Percentiles rank a stretch among this genome's conserved stretches.
These are phyloP conservation scores for Agrochola macilenta DNA, from an alignment of 2,888 invertebrate genomes.

Conservation along the genomic window DNA sequence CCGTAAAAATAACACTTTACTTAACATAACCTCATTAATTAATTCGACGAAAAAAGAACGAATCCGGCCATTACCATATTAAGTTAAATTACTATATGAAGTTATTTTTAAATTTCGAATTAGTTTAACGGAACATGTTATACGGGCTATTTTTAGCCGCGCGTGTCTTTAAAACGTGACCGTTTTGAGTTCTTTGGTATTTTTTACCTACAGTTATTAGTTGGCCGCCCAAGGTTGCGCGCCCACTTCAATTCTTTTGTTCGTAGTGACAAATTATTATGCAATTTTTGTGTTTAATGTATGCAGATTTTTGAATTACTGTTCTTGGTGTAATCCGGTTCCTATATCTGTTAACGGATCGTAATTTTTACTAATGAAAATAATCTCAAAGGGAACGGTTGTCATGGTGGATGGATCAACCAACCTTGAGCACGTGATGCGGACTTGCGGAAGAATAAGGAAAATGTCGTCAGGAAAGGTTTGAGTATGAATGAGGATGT, in stretches of 20 bases:
- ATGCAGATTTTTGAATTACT: conserved; percentile 14
- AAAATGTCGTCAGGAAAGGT: too few relatives aligned
- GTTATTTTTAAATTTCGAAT: conserved; percentile 45
- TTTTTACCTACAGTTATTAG: conserved; percentile 34
- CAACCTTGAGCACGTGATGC: too few relatives aligned
- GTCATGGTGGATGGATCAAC: too few relatives aligned
- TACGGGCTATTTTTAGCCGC: conserved; percentile 55
- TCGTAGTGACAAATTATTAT: conserved; percentile 26
- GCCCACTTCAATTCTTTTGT: conserved; percentile 41
- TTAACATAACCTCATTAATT: conserved; percentile 7
- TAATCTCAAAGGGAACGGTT: too few relatives aligned
- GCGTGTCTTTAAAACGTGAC: conserved; percentile 54
- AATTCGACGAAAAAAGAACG: not conserved
- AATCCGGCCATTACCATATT: conserved; percentile 13
- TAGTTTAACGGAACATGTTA: conserved; percentile 48
- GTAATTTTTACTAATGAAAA: too few relatives aligned
- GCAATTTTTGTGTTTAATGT: conserved; percentile 32
- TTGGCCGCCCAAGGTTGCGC: conserved; percentile 28
- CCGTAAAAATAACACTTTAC: not conserved
- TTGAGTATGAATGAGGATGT: too few relatives aligned
- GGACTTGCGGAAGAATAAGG: too few relatives aligned
- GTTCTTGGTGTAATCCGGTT: conserved; percentile 6
- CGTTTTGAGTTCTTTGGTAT: conserved; percentile 30
- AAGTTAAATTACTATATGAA: conserved; percentile 38
- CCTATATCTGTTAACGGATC: not conserved